phyloP scores from a whole-genome alignment of 2,888 invertebrate species.

The Uloborus plumipes region DNA sequence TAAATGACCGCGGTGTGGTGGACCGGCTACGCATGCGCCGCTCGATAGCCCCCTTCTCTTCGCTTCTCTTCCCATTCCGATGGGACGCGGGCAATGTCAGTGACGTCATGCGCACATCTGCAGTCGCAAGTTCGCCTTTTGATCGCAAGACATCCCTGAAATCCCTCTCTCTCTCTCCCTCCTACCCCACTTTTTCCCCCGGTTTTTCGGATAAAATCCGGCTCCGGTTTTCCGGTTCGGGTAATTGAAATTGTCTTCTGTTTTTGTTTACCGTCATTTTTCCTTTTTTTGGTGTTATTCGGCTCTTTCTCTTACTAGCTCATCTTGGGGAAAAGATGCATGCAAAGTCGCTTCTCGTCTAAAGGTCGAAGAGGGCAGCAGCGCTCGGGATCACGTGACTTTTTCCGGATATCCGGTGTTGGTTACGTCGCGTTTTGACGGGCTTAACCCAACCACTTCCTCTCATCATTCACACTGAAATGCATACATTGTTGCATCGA shows the following conservation, averaged over 20 bases:
- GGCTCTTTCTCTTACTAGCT: neutral
- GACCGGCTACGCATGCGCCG: constrained; percentile 52
- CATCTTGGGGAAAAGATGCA: neutral
- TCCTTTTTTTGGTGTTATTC: constrained; percentile 9
- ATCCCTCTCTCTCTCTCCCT: constrained; percentile 14
- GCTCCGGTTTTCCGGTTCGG: constrained; percentile 22
- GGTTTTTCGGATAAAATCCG: constrained; percentile 26
- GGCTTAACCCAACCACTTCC: too few relatives aligned
- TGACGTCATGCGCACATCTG: constrained; percentile 65
- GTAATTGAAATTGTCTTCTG: neutral
- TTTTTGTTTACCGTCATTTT: neutral
- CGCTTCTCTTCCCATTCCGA: constrained; percentile 12
- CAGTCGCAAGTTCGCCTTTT: constrained; percentile 59
- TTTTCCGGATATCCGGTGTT: constrained; percentile 47
- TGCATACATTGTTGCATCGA: too few relatives aligned
- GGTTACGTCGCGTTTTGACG: constrained; percentile 42
- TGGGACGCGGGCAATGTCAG: constrained; percentile 34
- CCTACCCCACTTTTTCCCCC: constrained; percentile 8
- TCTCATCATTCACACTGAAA: too few relatives aligned
- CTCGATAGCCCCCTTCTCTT: constrained; percentile 44
- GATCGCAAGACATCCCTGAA: constrained; percentile 28
- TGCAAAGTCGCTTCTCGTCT: neutral
- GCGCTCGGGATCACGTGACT: constrained; percentile 42
- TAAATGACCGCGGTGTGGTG: constrained; percentile 63
- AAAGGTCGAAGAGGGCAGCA: constrained; percentile 62